Conservation (phyloP, 2,113 vertebrate genomes). For the Labeo rohita region DNA sequence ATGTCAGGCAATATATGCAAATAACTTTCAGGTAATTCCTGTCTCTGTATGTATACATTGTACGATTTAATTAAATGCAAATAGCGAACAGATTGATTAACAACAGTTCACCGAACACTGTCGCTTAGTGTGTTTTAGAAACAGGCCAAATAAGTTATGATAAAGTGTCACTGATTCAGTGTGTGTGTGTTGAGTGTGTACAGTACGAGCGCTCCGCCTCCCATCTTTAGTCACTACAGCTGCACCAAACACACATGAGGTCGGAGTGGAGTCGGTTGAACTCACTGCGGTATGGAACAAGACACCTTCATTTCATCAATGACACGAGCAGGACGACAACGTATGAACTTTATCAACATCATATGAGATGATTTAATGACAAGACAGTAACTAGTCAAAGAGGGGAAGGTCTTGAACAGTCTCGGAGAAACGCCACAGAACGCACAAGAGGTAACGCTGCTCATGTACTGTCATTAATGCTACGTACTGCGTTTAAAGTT, state of each 20-base stretch:
- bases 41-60: neutral
- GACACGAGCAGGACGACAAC: neutral
- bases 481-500: neutral
- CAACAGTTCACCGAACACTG: neutral
- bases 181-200: neutral
- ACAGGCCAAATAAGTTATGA: neutral
- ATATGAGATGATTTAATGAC: neutral
- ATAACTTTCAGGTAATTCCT: neutral
- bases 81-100: no score
- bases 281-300: neutral
- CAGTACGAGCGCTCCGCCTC: conserved; percentile 9
- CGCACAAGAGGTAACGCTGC: neutral
- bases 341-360: neutral
- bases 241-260: neutral
- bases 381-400: neutral
- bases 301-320: conserved; percentile 9
- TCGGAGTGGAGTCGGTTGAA: neutral
- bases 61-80: neutral
- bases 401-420: neutral
- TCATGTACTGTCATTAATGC: neutral
- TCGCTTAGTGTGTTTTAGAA: neutral
- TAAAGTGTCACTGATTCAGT: neutral
- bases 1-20: neutral
- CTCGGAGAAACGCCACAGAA: neutral
- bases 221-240: neutral